A percentile compares a stretch with the other conserved stretches of the same genome.
phyloP scores from a whole-genome alignment of 2,113 vertebrate species.

The Mesocricetus auratus region DNA sequence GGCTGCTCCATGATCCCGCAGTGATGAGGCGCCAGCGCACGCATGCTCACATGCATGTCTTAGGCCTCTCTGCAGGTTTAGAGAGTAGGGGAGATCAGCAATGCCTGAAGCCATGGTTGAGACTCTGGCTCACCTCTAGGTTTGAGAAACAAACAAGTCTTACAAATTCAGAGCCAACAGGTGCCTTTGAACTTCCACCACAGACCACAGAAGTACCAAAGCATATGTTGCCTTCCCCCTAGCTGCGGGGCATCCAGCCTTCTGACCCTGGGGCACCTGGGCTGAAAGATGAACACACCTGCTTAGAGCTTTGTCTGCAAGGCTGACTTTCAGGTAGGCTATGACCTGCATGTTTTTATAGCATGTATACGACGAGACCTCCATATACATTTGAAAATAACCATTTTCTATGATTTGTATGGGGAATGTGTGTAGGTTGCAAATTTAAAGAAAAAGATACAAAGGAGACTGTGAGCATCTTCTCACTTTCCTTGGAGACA shows the following conservation, averaged over 20 bases:
- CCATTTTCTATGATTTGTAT: background rate
- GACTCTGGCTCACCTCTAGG: background rate
- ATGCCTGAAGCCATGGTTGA: background rate
- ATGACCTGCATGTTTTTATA: background rate
- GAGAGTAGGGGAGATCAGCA: background rate
- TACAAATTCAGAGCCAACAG: background rate
- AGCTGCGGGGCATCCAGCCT: background rate
- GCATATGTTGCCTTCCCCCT: background rate
- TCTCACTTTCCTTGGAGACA: background rate
- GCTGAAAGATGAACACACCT: background rate
- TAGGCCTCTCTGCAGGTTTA: constrained; percentile 7
- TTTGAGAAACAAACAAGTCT: background rate
- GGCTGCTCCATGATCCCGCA: background rate
- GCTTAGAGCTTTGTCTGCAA: background rate
- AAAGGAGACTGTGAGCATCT: constrained; percentile 10
- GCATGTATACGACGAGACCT: background rate
- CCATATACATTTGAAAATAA: background rate
- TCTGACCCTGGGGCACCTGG: background rate
- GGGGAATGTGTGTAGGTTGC: constrained; percentile 7
- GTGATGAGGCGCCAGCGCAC: background rate
- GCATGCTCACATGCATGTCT: background rate
- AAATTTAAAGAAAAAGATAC: background rate
- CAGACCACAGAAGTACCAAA: background rate
- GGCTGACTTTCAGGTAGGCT: background rate
- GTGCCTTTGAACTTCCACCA: background rate